Evolutionary conservation across 2,113 vertebrate species (phyloP).

Genomic region (Microtus pennsylvanicus): DNA sequence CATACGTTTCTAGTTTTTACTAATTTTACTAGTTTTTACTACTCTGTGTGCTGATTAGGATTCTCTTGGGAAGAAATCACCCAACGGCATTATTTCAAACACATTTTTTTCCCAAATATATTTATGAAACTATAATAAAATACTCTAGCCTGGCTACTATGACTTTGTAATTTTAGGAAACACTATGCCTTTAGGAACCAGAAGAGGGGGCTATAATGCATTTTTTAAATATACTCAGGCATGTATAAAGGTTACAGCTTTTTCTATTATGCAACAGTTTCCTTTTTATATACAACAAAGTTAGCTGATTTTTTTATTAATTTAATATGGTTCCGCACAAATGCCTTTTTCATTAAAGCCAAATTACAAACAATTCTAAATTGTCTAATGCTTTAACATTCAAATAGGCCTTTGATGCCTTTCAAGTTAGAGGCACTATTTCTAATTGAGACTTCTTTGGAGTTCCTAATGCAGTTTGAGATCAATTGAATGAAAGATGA

Average conservation of each 20-base stretch:
- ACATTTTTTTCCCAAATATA: background rate
- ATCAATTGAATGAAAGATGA: background rate
- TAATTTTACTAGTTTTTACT: no score
- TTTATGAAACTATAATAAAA: background rate
- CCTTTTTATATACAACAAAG: background rate
- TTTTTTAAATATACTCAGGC: background rate
- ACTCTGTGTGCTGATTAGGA: background rate
- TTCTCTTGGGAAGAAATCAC: background rate
- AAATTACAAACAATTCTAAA: slow-evolving; percentile 47
- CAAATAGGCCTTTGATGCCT: slow-evolving; percentile 55
- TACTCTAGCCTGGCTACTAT: background rate
- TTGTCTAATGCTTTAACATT: slow-evolving; percentile 19
- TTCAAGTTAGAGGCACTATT: slow-evolving; percentile 23
- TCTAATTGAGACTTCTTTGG: slow-evolving; percentile 34
- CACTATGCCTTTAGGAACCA: background rate
- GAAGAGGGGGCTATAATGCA: slow-evolving; percentile 53
- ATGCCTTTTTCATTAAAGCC: slow-evolving; percentile 62
- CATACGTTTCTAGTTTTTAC: background rate
- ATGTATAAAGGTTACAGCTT: background rate
- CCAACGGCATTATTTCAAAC: background rate
- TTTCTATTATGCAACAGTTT: slow-evolving; percentile 16
- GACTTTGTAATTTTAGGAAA: background rate
- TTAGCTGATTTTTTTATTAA: background rate
- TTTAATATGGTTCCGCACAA: slow-evolving; percentile 18
- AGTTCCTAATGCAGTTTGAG: slow-evolving; percentile 17